A percentile compares a stretch with the other conserved stretches of the same genome.
phyloP scores from a whole-genome alignment of 2,888 invertebrate genomes.

The Epiblema foenella region DNA sequence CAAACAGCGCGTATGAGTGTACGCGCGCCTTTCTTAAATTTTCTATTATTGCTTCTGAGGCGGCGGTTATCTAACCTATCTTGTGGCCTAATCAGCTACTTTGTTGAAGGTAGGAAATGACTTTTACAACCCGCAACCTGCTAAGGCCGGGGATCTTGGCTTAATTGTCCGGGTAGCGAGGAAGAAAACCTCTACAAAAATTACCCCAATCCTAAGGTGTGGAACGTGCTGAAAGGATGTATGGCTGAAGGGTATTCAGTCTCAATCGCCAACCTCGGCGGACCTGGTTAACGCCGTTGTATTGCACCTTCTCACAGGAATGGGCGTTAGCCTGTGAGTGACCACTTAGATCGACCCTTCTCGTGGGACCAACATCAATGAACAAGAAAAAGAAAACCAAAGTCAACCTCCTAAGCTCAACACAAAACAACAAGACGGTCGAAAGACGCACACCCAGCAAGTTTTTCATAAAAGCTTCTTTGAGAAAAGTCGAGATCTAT shows the following conservation, averaged over 20 bases:
- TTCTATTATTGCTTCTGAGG: no score
- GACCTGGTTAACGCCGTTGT: slow-evolving; percentile 46
- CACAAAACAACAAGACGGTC: neutral
- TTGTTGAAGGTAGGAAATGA: no score
- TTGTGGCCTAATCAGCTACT: no score
- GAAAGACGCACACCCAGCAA: neutral
- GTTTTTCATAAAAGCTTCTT: neutral
- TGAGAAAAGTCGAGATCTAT: neutral
- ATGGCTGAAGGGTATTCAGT: slow-evolving; percentile 46
- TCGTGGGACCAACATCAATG: neutral
- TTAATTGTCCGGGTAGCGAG: no score
- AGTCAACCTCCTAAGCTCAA: neutral
- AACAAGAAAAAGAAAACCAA: neutral
- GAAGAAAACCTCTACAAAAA: neutral
- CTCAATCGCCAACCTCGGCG: slow-evolving; percentile 45
- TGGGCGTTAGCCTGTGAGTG: neutral
- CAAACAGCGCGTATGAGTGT: no score
- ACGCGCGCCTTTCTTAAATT: no score
- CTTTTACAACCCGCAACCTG: no score
- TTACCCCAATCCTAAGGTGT: slow-evolving; percentile 46
- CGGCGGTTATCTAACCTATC: no score
- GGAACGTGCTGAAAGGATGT: slow-evolving; percentile 45
- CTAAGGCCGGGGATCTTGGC: no score
- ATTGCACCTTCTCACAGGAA: slow-evolving; percentile 28
- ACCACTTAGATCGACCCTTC: no score